A percentile compares a stretch with the other conserved stretches of the same genome.
phyloP scores from a whole-genome alignment of 2,113 vertebrate genomes.

The Sitta europaea region DNA sequence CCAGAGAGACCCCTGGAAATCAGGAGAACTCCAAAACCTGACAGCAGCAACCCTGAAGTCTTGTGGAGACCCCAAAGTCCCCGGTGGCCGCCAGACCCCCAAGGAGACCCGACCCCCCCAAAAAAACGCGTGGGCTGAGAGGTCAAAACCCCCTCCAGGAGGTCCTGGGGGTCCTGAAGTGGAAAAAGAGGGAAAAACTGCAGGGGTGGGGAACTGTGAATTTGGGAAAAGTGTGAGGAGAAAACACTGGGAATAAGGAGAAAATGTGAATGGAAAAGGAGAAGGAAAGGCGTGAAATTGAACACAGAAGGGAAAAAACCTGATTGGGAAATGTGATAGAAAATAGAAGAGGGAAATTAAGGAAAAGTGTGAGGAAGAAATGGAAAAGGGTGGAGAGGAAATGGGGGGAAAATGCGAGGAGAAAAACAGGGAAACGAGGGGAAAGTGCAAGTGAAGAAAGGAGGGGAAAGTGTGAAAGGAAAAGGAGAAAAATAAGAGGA shows the following conservation, averaged over 20 bases:
- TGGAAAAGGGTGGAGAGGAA: not conserved
- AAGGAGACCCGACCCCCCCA: not conserved
- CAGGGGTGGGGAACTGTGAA: no score
- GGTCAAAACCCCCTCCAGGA: not conserved
- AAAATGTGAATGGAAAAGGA: not conserved
- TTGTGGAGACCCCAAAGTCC: not conserved
- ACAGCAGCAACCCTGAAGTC: accelerated
- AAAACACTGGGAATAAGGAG: not conserved
- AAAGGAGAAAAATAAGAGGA: not conserved
- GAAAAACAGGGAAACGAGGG: not conserved
- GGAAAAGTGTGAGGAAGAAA: not conserved
- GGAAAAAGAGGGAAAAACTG: not conserved
- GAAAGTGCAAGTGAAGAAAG: not conserved
- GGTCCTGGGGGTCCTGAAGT: not conserved
- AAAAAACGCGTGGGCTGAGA: not conserved
- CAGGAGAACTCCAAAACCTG: not conserved
- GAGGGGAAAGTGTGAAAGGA: not conserved
- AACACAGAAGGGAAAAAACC: not conserved
- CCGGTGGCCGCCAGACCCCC: not conserved
- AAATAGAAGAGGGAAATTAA: not conserved
- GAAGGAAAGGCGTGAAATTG: not conserved
- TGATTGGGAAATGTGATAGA: not conserved
- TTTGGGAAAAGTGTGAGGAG: not conserved
- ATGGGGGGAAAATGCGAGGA: not conserved
- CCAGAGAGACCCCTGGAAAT: not conserved